Conservation (phyloP, 2,888 invertebrate species). For the Fragum fragum region DNA sequence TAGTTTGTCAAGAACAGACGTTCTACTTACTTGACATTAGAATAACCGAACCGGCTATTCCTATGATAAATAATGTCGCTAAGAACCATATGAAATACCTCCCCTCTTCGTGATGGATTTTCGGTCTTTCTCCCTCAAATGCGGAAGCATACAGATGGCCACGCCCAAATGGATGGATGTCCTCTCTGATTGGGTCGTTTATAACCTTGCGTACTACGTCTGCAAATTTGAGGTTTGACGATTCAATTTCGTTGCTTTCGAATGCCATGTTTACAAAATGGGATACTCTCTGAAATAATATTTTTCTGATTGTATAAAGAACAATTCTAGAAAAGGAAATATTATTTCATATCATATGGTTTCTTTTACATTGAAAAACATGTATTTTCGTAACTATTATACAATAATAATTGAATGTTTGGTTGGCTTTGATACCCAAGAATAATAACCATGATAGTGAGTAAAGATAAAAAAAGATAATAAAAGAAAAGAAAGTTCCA, state of each 20-base stretch:
- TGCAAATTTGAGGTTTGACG: conserved; percentile 45
- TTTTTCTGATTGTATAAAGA: too few relatives aligned
- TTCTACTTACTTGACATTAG: conserved; percentile 57
- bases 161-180: conserved; percentile 50
- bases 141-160: conserved; percentile 52
- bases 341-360: too few relatives aligned
- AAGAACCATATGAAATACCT: conserved; percentile 52
- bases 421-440: too few relatives aligned
- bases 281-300: conserved; percentile 35
- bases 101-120: conserved; percentile 50
- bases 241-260: conserved; percentile 30
- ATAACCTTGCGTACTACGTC: conserved; percentile 56
- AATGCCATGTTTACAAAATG: conserved; percentile 42
- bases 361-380: too few relatives aligned
- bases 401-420: too few relatives aligned
- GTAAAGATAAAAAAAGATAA: too few relatives aligned
- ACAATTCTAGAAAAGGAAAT: too few relatives aligned
- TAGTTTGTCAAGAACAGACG: too few relatives aligned
- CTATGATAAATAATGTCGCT: conserved; percentile 38
- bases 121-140: conserved; percentile 37
- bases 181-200: conserved; percentile 67
- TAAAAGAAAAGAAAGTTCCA: too few relatives aligned
- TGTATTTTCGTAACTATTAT: too few relatives aligned
- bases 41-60: conserved; percentile 49
- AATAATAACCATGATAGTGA: too few relatives aligned